Evolutionary conservation across 2,888 invertebrate genomes (phyloP).

Genomic region (Tuta absoluta): DNA sequence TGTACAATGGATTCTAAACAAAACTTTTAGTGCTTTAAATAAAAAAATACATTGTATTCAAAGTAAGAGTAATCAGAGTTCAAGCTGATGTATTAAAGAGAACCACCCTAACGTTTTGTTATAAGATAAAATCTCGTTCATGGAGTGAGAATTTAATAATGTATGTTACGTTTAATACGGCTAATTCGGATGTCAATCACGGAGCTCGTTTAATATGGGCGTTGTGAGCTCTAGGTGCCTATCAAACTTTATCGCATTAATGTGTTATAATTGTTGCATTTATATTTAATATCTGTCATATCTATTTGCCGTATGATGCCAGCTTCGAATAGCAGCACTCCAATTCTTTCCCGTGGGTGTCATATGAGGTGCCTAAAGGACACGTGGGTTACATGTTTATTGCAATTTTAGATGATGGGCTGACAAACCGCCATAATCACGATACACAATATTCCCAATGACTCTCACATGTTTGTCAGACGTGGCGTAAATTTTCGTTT

Average conservation of each 20-base stretch:
- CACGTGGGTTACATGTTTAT: too few species aligned
- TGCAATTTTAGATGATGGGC: too few species aligned
- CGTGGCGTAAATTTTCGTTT: too few species aligned
- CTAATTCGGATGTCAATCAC: slow-evolving; percentile 62
- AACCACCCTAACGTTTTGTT: slow-evolving; percentile 34
- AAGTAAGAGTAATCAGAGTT: neutral
- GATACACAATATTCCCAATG: too few species aligned
- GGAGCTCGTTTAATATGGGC: slow-evolving; percentile 59
- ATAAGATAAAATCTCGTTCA: slow-evolving; percentile 64
- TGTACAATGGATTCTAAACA: too few species aligned
- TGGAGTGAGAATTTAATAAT: slow-evolving; percentile 31
- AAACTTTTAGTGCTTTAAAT: too few species aligned
- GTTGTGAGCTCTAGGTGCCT: slow-evolving; percentile 43
- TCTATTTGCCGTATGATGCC: neutral
- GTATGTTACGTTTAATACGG: slow-evolving; percentile 21
- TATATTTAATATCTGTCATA: neutral
- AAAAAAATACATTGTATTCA: too few species aligned
- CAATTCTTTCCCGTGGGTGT: too few species aligned
- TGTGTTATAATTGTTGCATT: slow-evolving; percentile 31
- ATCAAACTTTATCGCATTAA: slow-evolving; percentile 41
- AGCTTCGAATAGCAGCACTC: too few species aligned
- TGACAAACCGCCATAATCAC: too few species aligned
- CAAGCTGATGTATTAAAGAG: neutral
- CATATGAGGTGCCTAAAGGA: too few species aligned
- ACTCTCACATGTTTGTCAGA: too few species aligned